These are phyloP conservation scores for Allophyes oxyacanthae DNA, from an alignment of 2,888 invertebrate genomes.

Conservation along the genomic window DNA sequence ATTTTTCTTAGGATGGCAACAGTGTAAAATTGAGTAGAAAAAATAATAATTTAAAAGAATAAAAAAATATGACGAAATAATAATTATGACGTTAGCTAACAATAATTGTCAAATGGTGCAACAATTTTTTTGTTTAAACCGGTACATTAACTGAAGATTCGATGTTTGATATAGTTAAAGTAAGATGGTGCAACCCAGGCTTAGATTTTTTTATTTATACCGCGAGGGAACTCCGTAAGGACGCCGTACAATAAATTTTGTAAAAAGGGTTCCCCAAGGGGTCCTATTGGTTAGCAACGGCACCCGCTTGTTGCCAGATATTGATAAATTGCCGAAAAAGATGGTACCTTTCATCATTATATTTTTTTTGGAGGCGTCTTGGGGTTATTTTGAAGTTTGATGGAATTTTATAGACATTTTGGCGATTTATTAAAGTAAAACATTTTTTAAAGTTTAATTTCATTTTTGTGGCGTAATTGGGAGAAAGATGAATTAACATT, in stretches of 20 bases:
- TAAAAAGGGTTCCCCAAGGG: slow-evolving; percentile 59
- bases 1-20: too few species aligned
- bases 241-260: slow-evolving; percentile 68
- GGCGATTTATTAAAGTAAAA: neutral
- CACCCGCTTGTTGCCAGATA: slow-evolving; percentile 58
- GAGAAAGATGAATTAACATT: neutral
- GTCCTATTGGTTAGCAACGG: slow-evolving; percentile 59
- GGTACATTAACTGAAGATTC: too few species aligned
- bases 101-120: too few species aligned
- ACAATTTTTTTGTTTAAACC: too few species aligned
- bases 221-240: slow-evolving; percentile 47
- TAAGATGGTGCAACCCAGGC: too few species aligned
- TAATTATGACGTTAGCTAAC: too few species aligned
- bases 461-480: slow-evolving; percentile 1
- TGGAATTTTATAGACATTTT: slow-evolving; percentile 30
- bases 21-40: too few species aligned
- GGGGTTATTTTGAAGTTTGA: slow-evolving; percentile 32
- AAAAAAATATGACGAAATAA: too few species aligned
- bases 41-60: too few species aligned
- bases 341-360: slow-evolving; percentile 29
- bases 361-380: slow-evolving; percentile 24
- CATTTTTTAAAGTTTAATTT: neutral
- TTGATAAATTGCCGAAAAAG: slow-evolving; percentile 56
- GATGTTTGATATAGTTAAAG: too few species aligned
- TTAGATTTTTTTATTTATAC: slow-evolving; percentile 65